These are phyloP conservation scores for Ylistrum balloti DNA, from an alignment of 1,140 invertebrate species.

Conservation along the genomic window DNA sequence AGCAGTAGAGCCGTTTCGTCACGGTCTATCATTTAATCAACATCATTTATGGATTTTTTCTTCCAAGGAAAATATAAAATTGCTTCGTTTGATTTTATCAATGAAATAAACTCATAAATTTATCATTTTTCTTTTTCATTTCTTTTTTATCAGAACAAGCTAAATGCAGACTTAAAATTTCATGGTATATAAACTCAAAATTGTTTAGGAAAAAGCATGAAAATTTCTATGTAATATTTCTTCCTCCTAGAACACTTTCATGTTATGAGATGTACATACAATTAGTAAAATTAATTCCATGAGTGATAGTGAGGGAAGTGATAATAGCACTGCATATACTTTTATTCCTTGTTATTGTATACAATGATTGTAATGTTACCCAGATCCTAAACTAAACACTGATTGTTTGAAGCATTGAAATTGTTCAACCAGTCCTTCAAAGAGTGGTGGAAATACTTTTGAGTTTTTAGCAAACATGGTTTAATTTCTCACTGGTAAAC, in stretches of 20 bases:
- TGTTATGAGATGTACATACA: not conserved
- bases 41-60: constrained; percentile 20
- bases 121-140: not conserved
- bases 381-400: not conserved
- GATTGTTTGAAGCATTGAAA: no score
- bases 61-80: not conserved
- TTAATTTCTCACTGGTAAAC: no score
- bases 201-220: not conserved
- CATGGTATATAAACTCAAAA: not conserved
- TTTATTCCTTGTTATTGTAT: no score
- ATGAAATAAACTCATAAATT: not conserved
- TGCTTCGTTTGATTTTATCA: not conserved
- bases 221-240: not conserved
- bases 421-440: no score
- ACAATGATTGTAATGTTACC: no score
- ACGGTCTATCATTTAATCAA: constrained; percentile 10
- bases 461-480: no score
- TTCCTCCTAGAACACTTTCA: not conserved
- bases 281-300: not conserved
- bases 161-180: not conserved
- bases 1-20: not conserved
- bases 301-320: not conserved
- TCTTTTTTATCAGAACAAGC: not conserved
- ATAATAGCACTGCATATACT: no score
- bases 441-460: no score